Percentiles rank a stretch among this genome's conserved stretches.
Evolutionary conservation across 92 coral and sea anemone species (phyloP).

Genomic region (Muricea muricata): DNA sequence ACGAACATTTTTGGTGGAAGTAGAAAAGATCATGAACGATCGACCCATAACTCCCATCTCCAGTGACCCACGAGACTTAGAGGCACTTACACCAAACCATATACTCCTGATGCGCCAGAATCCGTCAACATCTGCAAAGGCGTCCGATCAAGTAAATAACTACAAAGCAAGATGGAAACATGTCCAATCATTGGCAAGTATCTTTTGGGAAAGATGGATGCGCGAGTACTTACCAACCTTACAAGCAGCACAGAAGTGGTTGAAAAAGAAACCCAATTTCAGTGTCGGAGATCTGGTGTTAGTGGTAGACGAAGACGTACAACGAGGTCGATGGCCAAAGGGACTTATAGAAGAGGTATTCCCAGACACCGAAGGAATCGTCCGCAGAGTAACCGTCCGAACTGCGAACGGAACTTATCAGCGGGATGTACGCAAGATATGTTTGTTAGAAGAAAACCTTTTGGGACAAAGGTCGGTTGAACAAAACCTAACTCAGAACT

Average conservation of each 20-base stretch:
- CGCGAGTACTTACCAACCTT: conserved; percentile 8
- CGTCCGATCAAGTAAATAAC: too few species aligned
- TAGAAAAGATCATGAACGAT: too few species aligned
- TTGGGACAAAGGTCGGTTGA: conserved; percentile 6
- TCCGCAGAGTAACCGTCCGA: conserved; percentile 33
- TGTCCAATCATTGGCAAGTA: background rate
- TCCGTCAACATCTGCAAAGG: too few species aligned
- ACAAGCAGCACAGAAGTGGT: conserved; percentile 3
- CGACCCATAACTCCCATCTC: too few species aligned
- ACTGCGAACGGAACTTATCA: conserved; percentile 32
- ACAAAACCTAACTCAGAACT: background rate
- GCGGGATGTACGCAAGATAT: conserved; percentile 48
- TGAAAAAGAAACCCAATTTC: conserved; percentile 5
- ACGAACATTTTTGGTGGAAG: too few species aligned
- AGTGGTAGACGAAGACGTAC: background rate
- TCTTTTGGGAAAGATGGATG: conserved; percentile 5
- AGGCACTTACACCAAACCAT: too few species aligned
- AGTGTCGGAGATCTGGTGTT: conserved; percentile 1
- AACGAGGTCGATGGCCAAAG: conserved; percentile 11
- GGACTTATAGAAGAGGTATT: conserved; percentile 17
- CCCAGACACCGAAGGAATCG: conserved; percentile 33
- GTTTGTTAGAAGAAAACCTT: conserved; percentile 42
- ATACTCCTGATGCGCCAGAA: too few species aligned
- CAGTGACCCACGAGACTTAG: too few species aligned
- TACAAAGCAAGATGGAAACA: too few species aligned